These are phyloP conservation scores for Napeogenes inachia DNA, from an alignment of 2,888 invertebrate genomes.

Conservation along the genomic window DNA sequence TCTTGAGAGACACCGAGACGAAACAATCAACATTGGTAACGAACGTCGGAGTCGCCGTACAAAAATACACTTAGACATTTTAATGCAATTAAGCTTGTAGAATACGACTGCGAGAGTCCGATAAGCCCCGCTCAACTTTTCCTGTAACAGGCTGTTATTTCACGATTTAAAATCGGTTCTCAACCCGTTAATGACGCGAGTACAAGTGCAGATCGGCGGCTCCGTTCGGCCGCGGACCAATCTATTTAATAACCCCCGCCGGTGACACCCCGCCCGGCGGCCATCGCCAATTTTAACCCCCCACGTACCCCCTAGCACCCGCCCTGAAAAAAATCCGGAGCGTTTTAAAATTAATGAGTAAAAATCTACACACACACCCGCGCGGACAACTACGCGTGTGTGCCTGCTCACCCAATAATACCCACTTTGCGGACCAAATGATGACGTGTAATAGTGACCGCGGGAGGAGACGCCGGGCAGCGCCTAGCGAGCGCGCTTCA, in stretches of 20 bases:
- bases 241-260: slow-evolving; percentile 79
- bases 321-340: slow-evolving; percentile 78
- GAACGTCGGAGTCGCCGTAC: slow-evolving; percentile 29
- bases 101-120: slow-evolving; percentile 59
- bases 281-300: slow-evolving; percentile 76
- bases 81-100: slow-evolving; percentile 71
- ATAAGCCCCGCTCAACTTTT: slow-evolving; percentile 74
- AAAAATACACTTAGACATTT: slow-evolving; percentile 46
- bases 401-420: slow-evolving; percentile 64
- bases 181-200: slow-evolving; percentile 78
- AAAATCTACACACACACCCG: slow-evolving; percentile 76
- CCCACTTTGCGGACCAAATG: slow-evolving; percentile 48
- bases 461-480: slow-evolving; percentile 36
- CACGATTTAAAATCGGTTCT: slow-evolving; percentile 77
- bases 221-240: slow-evolving; percentile 79
- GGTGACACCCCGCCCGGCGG: slow-evolving; percentile 77
- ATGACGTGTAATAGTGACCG: slow-evolving; percentile 41
- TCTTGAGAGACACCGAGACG: slow-evolving; percentile 26
- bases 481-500: slow-evolving; percentile 31
- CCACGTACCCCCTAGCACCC: slow-evolving; percentile 69
- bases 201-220: slow-evolving; percentile 77
- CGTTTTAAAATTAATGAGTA: slow-evolving; percentile 80
- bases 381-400: slow-evolving; percentile 64
- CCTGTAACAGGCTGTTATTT: slow-evolving; percentile 77
- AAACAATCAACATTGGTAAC: slow-evolving; percentile 34